Evolutionary conservation across 1,140 invertebrate genomes (phyloP).

Genomic region (Adelges cooleyi): DNA sequence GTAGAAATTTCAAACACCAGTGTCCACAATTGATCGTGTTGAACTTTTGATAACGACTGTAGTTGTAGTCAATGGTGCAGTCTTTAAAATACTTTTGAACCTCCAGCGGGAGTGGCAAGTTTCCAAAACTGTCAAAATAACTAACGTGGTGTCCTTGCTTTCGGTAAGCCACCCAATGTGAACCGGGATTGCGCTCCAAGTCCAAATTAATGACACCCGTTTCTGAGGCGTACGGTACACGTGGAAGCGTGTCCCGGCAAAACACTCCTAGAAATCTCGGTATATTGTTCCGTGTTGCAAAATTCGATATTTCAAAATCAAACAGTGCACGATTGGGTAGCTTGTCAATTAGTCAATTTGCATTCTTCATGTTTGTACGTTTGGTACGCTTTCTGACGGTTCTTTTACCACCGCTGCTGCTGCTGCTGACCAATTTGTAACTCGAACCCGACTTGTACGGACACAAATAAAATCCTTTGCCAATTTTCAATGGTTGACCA

Average conservation of each 20-base stretch:
- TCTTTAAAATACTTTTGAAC: conserved; percentile 33
- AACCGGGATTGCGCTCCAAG: conserved; percentile 32
- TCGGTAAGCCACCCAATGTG: conserved; percentile 36
- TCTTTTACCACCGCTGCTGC: background rate
- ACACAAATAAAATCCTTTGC: background rate
- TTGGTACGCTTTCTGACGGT: no score
- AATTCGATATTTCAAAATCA: background rate
- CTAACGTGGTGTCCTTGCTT: conserved; percentile 33
- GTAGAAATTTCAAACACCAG: conserved; percentile 33
- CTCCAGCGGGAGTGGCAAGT: conserved; percentile 34
- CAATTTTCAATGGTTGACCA: background rate
- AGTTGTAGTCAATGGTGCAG: conserved; percentile 33
- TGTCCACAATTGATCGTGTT: conserved; percentile 32
- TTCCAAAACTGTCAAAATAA: conserved; percentile 37
- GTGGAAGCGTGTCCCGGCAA: conserved; percentile 29
- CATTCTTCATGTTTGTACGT: background rate
- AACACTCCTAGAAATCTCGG: conserved; percentile 31
- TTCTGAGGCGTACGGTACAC: conserved; percentile 33
- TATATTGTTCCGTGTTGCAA: background rate
- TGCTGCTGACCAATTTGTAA: no score
- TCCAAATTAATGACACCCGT: conserved; percentile 36
- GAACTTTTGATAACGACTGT: conserved; percentile 31
- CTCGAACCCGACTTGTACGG: no score
- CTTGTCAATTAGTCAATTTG: background rate
- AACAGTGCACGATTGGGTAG: no score